phyloP scores from a whole-genome alignment of 2,888 invertebrate species.

The Latrodectus elegans region DNA sequence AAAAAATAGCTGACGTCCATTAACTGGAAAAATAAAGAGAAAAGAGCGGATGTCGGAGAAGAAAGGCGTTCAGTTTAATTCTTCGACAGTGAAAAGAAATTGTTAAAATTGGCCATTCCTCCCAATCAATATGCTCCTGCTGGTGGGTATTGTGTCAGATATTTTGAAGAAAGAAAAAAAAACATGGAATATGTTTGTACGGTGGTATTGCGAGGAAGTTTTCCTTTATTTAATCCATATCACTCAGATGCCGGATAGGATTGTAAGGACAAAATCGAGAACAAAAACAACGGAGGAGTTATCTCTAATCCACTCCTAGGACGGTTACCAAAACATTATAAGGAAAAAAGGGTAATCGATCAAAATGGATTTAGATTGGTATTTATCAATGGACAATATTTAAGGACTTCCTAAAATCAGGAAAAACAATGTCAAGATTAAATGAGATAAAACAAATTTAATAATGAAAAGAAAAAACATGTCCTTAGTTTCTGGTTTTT shows the following conservation, averaged over 20 bases:
- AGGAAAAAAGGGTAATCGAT: too few species aligned
- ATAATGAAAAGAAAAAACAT: too few species aligned
- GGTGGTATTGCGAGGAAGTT: constrained; percentile 34
- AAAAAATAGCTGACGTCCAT: constrained; percentile 43
- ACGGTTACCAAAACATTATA: background rate
- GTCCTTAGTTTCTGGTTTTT: too few species aligned
- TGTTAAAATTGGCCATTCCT: constrained; percentile 57
- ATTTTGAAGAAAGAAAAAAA: constrained; percentile 1
- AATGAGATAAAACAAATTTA: too few species aligned
- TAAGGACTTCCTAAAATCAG: too few species aligned
- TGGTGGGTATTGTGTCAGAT: constrained; percentile 21
- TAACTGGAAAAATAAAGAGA: constrained; percentile 31
- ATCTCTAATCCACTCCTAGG: background rate
- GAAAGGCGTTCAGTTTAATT: constrained; percentile 62
- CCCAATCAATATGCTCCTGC: constrained; percentile 57
- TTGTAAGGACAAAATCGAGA: background rate
- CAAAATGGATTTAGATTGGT: too few species aligned
- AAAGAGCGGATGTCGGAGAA: constrained; percentile 35
- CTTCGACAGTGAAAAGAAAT: constrained; percentile 52
- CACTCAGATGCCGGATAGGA: constrained; percentile 1
- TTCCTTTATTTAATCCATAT: constrained; percentile 26
- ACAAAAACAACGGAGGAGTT: background rate
- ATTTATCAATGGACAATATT: too few species aligned
- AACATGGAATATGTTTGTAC: constrained; percentile 12
- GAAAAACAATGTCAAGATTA: too few species aligned